Evolutionary conservation across 2,113 vertebrate genomes (phyloP).

Genomic region (Ardeotis arabs): DNA sequence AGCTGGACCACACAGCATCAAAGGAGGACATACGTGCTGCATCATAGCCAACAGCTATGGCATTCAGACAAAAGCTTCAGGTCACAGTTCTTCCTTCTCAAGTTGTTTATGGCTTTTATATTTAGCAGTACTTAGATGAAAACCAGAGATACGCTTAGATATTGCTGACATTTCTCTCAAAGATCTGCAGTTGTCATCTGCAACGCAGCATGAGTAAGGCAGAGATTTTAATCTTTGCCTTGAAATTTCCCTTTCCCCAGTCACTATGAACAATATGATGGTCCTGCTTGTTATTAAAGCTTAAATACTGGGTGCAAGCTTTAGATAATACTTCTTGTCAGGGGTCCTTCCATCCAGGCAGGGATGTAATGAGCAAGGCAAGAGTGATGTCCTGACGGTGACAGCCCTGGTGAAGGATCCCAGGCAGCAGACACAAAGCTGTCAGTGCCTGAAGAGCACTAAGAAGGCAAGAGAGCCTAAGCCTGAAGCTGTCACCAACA

Average conservation of each 20-base stretch:
- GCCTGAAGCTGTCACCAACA: background rate
- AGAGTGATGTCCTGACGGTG: background rate
- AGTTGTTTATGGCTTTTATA: background rate
- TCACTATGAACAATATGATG: background rate
- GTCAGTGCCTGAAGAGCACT: background rate
- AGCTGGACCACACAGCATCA: background rate
- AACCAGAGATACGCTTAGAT: background rate
- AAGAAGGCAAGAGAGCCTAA: background rate
- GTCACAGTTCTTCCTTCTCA: background rate
- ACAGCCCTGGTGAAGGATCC: background rate
- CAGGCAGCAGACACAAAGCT: background rate
- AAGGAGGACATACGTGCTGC: background rate
- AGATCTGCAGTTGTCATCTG: background rate
- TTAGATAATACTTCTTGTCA: background rate
- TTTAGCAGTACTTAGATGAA: background rate
- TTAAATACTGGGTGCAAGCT: background rate
- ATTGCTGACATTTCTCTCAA: background rate
- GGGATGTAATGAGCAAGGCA: background rate
- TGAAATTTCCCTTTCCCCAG: background rate
- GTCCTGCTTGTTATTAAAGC: background rate
- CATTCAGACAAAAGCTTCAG: background rate
- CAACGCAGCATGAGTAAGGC: background rate
- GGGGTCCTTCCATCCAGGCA: background rate
- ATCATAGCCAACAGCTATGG: background rate
- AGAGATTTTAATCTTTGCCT: background rate